Evolutionary conservation across 2,797 vertebrate species (phyloP).

Genomic region (Nasua narica): DNA sequence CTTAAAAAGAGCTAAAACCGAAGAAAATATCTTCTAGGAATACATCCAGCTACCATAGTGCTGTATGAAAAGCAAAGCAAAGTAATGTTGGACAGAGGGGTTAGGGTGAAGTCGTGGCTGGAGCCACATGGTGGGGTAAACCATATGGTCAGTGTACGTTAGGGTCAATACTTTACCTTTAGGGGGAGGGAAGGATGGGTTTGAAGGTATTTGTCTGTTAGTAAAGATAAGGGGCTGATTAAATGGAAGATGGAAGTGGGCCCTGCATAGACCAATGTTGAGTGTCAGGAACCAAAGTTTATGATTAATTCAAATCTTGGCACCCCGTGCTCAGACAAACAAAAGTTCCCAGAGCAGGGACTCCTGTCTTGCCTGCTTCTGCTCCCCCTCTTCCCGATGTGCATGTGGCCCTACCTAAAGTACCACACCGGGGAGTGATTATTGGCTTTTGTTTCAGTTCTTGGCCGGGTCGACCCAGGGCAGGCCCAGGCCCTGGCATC

Average conservation of each 20-base stretch:
- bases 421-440: background rate
- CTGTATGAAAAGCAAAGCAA: background rate
- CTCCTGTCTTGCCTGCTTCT: background rate
- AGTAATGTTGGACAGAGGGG: background rate
- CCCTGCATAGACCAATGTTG: background rate
- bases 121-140: background rate
- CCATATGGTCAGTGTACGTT: background rate
- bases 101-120: background rate
- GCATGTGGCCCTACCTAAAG: background rate
- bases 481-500: background rate
- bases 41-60: background rate
- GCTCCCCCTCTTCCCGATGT: constrained; percentile 33
- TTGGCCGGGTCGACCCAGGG: background rate
- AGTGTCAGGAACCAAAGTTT: background rate
- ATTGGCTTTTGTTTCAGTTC: constrained; percentile 52
- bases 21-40: background rate
- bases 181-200: background rate
- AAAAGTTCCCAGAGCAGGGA: background rate
- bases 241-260: background rate
- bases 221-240: background rate
- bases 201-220: background rate
- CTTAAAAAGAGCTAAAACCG: background rate
- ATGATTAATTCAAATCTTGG: constrained; percentile 36
- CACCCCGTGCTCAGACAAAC: background rate
- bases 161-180: background rate